Percentiles rank a stretch among this genome's conserved stretches.
Conservation (phyloP, 2,113 vertebrate species). For the Gila orcuttii region DNA sequence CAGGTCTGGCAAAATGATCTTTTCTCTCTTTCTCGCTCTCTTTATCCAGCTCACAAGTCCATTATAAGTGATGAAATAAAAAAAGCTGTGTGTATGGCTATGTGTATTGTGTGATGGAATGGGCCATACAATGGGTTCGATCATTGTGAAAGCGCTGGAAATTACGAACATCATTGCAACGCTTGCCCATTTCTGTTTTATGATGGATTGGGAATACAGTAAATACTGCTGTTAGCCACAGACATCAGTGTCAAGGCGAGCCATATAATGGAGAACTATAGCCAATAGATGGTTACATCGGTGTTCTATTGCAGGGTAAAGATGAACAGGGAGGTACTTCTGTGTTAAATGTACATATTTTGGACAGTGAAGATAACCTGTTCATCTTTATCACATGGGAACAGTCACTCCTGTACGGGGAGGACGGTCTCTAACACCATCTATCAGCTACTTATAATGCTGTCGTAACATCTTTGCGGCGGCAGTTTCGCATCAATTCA, state of each 20-base stretch:
- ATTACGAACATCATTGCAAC: slow-evolving; percentile 23
- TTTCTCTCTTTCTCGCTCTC: slow-evolving; percentile 49
- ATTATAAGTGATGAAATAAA: slow-evolving; percentile 46
- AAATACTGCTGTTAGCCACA: slow-evolving; percentile 1
- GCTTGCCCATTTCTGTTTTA: slow-evolving; percentile 25
- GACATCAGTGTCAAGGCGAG: slow-evolving; percentile 9
- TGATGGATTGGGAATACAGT: slow-evolving; percentile 28
- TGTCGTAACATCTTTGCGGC: background rate
- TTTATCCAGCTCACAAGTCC: slow-evolving; percentile 52
- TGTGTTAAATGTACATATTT: slow-evolving; percentile 1
- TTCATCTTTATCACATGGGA: slow-evolving; percentile 26
- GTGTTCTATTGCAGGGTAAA: background rate
- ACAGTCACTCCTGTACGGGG: background rate
- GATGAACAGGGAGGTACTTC: background rate
- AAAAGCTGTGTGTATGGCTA: slow-evolving; percentile 23
- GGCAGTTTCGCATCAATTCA: slow-evolving; percentile 6
- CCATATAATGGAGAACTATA: background rate
- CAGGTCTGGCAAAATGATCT: slow-evolving; percentile 61
- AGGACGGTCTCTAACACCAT: background rate
- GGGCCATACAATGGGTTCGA: slow-evolving; percentile 32
- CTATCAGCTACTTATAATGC: slow-evolving; percentile 22
- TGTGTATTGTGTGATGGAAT: slow-evolving; percentile 8
- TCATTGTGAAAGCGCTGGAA: slow-evolving; percentile 22
- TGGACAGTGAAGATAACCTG: background rate
- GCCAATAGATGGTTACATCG: background rate